Percentiles rank a stretch among this genome's conserved stretches.
phyloP scores from a whole-genome alignment of 1,140 invertebrate species.

The Drosophila sp. region DNA sequence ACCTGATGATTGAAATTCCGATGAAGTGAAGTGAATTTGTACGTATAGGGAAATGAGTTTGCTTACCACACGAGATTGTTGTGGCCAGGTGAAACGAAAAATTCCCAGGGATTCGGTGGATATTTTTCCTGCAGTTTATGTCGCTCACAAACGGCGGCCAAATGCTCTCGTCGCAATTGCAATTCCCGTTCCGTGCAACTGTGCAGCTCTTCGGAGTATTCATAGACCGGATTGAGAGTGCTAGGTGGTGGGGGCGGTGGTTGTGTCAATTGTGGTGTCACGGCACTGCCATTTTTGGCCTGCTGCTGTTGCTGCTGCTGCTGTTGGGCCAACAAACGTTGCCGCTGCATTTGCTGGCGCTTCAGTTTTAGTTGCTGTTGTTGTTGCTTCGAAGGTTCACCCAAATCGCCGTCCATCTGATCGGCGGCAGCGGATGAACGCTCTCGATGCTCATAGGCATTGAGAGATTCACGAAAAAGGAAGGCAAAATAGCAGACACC shows the following conservation, averaged over 20 bases:
- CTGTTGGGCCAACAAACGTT: constrained; percentile 45
- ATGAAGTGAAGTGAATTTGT: too few species aligned
- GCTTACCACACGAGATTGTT: constrained; percentile 87
- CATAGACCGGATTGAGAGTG: constrained; percentile 81
- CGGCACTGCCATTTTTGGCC: neutral
- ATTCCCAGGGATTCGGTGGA: constrained; percentile 88
- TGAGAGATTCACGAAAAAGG: constrained; percentile 76
- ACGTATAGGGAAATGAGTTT: neutral
- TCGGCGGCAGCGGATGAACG: constrained; percentile 48
- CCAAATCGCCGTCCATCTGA: constrained; percentile 34
- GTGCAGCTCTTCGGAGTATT: constrained; percentile 81
- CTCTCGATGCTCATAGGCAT: constrained; percentile 74
- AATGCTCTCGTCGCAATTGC: constrained; percentile 51
- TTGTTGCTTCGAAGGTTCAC: constrained; percentile 57
- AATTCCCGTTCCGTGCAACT: constrained; percentile 74
- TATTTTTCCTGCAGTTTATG: constrained; percentile 71
- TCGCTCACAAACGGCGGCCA: constrained; percentile 61
- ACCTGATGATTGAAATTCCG: too few species aligned
- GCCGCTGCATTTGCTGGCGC: constrained; percentile 57
- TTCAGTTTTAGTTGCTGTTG: constrained; percentile 63
- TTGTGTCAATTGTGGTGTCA: constrained; percentile 5
- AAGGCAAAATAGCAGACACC: constrained; percentile 77
- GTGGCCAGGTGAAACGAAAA: constrained; percentile 88
- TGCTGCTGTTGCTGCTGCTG: constrained; percentile 38
- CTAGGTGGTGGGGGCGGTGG: constrained; percentile 23